phyloP scores from a whole-genome alignment of 2,797 vertebrate species.

The Gobionotothen gibberifrons region DNA sequence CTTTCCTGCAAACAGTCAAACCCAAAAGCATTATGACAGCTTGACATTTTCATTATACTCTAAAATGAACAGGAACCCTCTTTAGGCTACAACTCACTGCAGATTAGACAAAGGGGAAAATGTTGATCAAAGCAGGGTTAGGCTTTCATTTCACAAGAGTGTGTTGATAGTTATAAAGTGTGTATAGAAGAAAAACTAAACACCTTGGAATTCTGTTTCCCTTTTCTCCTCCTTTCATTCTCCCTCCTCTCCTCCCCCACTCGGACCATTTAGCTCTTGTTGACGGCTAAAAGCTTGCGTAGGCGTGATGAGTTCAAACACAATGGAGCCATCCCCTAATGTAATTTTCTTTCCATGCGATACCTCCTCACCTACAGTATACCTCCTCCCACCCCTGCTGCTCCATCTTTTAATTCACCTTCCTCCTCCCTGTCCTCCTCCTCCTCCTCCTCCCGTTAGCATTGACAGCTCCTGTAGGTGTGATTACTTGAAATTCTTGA shows the following conservation, averaged over 20 bases:
- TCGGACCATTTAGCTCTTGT: constrained; percentile 35
- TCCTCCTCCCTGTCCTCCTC: constrained; percentile 35
- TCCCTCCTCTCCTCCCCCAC: constrained; percentile 32
- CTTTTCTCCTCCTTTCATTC: constrained; percentile 20
- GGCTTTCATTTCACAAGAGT: background rate
- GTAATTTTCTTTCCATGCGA: constrained; percentile 29
- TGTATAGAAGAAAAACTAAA: constrained; percentile 18
- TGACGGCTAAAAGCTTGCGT: constrained; percentile 54
- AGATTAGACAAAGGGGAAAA: background rate
- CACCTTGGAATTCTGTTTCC: background rate
- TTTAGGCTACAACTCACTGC: background rate
- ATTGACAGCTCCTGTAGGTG: constrained; percentile 49
- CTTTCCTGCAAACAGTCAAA: background rate
- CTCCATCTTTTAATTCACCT: constrained; percentile 42
- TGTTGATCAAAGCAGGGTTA: background rate
- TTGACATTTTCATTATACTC: constrained; percentile 17
- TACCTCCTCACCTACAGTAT: constrained; percentile 24
- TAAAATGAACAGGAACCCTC: background rate
- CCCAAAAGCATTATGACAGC: constrained; percentile 4
- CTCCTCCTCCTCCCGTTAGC: constrained; percentile 26
- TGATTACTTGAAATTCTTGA: constrained; percentile 32
- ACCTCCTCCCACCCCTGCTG: constrained; percentile 2
- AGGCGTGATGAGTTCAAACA: constrained; percentile 58
- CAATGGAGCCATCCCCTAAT: constrained; percentile 51
- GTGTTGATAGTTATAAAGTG: background rate